Evolutionary conservation across 2,113 vertebrate species (phyloP), one percentile per base, ranked within the genome.

Genomic region (Montifringilla adamsi): DNA sequence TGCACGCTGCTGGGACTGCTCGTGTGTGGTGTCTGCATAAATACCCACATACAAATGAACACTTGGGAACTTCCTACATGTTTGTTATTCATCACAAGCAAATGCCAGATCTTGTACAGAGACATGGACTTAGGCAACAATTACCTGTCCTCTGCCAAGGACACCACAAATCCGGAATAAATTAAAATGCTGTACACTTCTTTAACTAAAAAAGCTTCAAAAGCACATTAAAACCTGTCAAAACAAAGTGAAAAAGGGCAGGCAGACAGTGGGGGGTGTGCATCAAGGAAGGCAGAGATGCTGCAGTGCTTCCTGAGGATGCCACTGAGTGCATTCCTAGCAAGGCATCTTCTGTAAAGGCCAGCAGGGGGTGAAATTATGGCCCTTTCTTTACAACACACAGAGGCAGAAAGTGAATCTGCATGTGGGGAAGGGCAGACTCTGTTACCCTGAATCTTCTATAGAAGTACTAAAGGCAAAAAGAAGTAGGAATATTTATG

Each of bases 161-260:
- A 50, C 69, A 84, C 59, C 50, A 43, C 20, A 80, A 88, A 76
- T 23, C 55, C 11, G 0, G 37, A 53, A 39, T 43, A 49, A 56
- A 94, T 90, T 75, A 47, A 80, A 96, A 35, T 44, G 59, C 41
- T 60, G 35, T 5, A 68, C 3, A 24, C 24, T 74, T 64, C 44
- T 70, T 69, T 35, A 79, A 75, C 67, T 84, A 83, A 94, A 90
- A 90, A 92, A 79, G 44, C 52, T 50, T 35, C 70, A 89, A 83
- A 30, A 84, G 23, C 67, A 70, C 69, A 62, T 33, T 47, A 59
- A 73, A 73, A 69, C 33, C 73, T 90, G 91, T 92, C 93, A 97
- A 94, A 96, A 88, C 80, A 66, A 91, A 93, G 63, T 74, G 73
- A 85, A 92, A 94, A 85, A 90, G 89, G 85, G 66, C 83, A 92